Percentiles rank a stretch among this genome's conserved stretches.
Evolutionary conservation across 1,140 invertebrate genomes (phyloP).

Genomic region (Caenorhabditis tropicalis): DNA sequence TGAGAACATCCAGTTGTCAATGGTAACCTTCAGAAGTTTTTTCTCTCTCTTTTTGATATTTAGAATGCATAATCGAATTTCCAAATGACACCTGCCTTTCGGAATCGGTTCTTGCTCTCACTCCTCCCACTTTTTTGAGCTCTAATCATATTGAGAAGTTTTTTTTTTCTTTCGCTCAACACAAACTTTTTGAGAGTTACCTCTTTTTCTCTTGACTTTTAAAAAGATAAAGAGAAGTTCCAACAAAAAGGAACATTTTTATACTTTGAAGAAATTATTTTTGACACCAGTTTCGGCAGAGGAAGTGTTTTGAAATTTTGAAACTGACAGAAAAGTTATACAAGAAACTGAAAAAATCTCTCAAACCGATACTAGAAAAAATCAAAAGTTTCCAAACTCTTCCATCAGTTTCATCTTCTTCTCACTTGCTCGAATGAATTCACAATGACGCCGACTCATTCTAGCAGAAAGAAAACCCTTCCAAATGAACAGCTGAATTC

Average conservation of each 20-base stretch:
- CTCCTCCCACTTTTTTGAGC: slow-evolving; percentile 11
- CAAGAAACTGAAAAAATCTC: too few relatives aligned
- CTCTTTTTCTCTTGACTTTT: not conserved
- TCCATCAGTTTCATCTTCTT: not conserved
- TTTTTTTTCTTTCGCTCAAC: not conserved
- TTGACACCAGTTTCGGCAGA: too few relatives aligned
- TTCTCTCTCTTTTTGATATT: not conserved
- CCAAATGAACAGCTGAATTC: not conserved
- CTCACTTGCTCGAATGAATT: not conserved
- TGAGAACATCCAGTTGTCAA: not conserved
- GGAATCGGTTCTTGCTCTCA: not conserved
- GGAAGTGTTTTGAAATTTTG: too few relatives aligned
- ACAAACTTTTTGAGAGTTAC: not conserved
- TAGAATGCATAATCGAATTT: slow-evolving; percentile 9
- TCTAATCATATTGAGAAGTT: not conserved
- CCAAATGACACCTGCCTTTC: not conserved
- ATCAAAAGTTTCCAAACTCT: too few relatives aligned
- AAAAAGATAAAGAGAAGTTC: not conserved
- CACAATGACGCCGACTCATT: not conserved
- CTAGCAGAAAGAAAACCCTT: not conserved
- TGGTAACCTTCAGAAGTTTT: not conserved
- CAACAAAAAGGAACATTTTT: too few relatives aligned
- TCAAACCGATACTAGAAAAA: too few relatives aligned
- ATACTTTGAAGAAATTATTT: too few relatives aligned
- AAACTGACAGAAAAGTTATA: too few relatives aligned